Evolutionary conservation across 2,888 invertebrate species (phyloP).

Genomic region (Tipula lateralis): DNA sequence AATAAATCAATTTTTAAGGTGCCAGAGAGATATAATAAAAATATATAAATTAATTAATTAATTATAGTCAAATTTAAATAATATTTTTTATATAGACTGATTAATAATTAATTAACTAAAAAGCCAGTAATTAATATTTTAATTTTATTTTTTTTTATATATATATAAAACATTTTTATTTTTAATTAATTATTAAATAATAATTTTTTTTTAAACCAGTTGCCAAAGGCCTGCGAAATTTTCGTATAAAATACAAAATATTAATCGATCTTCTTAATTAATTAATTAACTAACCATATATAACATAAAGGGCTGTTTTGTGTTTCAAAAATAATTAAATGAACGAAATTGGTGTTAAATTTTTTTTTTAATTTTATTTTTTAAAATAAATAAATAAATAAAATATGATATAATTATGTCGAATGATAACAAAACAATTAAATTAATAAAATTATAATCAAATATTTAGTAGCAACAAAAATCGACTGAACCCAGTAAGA

Average conservation of each 20-base stretch:
- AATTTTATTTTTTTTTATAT: neutral
- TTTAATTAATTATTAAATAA: neutral
- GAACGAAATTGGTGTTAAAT: neutral
- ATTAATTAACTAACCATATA: neutral
- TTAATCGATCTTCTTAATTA: neutral
- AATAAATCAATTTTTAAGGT: constrained; percentile 2
- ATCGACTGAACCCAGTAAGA: constrained; percentile 29
- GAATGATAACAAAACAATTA: neutral
- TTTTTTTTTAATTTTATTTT: constrained; percentile 24
- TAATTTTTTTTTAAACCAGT: constrained; percentile 25
- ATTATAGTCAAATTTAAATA: constrained; percentile 11
- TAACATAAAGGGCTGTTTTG: neutral
- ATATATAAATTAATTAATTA: constrained; percentile 25
- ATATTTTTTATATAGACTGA: constrained; percentile 14
- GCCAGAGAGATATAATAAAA: constrained; percentile 24
- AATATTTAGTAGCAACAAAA: neutral
- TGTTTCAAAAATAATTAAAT: constrained; percentile 6
- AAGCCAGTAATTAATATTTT: neutral
- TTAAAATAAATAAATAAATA: constrained; percentile 25
- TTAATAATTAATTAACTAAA: neutral
- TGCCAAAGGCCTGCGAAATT: constrained; percentile 26
- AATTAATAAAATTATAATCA: neutral
- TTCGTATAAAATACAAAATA: constrained; percentile 29
- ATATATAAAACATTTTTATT: neutral
- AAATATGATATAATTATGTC: neutral